Percentiles rank a stretch among this genome's conserved stretches.
Evolutionary conservation across 2,797 vertebrate genomes (phyloP).

Genomic region (Schizopygopsis pylzovi): DNA sequence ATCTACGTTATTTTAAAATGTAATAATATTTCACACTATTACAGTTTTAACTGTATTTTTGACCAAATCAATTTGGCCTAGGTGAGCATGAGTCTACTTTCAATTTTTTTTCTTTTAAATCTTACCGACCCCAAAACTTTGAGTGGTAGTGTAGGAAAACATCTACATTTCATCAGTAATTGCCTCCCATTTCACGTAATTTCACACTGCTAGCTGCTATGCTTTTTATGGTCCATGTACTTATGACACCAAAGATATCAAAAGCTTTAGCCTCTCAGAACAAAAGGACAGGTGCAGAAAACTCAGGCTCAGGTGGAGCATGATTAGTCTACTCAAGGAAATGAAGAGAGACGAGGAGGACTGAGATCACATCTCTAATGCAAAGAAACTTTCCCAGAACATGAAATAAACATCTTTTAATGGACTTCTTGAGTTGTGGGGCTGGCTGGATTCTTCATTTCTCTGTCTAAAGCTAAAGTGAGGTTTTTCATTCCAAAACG

Average conservation of each 20-base stretch:
- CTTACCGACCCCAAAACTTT: neutral
- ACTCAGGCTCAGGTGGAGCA: neutral
- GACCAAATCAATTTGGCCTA: neutral
- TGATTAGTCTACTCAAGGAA: neutral
- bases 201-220: neutral
- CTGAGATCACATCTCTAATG: neutral
- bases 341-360: neutral
- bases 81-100: neutral
- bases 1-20: neutral
- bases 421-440: neutral
- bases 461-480: slow-evolving; percentile 2
- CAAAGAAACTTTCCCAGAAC: slow-evolving; percentile 3
- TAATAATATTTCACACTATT: neutral
- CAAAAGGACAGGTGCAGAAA: slow-evolving; percentile 11
- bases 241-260: neutral
- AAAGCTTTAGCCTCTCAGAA: neutral
- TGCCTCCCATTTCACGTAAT: neutral
- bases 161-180: neutral
- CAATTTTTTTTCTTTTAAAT: too few species aligned
- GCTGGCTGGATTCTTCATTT: neutral
- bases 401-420: neutral
- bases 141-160: neutral
- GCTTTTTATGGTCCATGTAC: neutral
- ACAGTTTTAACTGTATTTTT: neutral
- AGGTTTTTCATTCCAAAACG: neutral